Evolutionary conservation across 2,797 vertebrate genomes (phyloP), one percentile per base, ranked within the genome.

Genomic region (Alectoris magna): DNA sequence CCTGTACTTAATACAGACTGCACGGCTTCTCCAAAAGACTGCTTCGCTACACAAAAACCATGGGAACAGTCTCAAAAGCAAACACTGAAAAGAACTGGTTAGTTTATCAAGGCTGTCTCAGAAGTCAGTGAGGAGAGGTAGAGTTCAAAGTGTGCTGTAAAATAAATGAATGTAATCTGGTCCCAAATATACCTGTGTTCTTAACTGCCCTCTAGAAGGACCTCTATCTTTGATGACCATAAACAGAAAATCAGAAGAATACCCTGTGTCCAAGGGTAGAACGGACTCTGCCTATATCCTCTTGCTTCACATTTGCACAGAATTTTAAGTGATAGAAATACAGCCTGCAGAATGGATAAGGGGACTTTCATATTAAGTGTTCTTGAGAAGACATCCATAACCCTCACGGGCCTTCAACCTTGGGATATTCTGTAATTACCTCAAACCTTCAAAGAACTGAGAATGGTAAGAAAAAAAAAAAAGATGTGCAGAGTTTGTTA

Each of bases 281-380:
- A 10, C 29, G 29, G 43, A 14, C 18, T 29, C 53, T 36, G 62
- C 22, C 36, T 0, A 0, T 2, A 17, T 11, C 51, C 36, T 63
- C 23, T 5, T 69, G 46, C 26, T 67, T 48, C 16, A 24, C 8
- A 17, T 14, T 31, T 36, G 23, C 1, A 31, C 43, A 73, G 51
- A 69, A 84, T 24, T 78, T 5, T 7, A n/a, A 8, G 77, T 49
- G 31, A 14, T 1, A 67, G 67, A 75, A 76, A 19, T 3, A 72
- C 60, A 84, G 44, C 23, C 80, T 49, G 60, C n/a, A 79, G 48
- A 79, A 88, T 1, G 51, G 56, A 70, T 34, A 58, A 44, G 49
- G n/a, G 5, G 53, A 8, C 23, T 73, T 76, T 3, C 9, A 21
- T 84, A 59, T 10, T 38, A 71, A 24, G 63, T 48, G 67, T 29